Evolutionary conservation across 2,113 vertebrate species (phyloP).

Genomic region (Illadopsis cleaveri): DNA sequence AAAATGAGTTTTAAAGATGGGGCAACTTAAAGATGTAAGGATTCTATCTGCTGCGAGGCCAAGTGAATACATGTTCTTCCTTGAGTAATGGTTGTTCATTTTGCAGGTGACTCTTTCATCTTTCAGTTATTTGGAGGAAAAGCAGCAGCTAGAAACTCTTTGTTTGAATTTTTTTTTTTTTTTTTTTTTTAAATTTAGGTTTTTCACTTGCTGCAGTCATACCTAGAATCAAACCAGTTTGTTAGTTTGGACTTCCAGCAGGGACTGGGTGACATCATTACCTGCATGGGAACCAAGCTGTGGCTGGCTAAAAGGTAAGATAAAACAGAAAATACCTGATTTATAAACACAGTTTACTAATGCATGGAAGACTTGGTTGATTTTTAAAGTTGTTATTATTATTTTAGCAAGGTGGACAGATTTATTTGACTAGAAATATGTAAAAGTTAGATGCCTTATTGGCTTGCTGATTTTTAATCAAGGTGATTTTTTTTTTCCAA

Average conservation of each 20-base stretch:
- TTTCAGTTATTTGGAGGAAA: conserved; percentile 28
- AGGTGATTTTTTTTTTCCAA: background rate
- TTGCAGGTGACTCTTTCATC: conserved; percentile 26
- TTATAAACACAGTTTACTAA: background rate
- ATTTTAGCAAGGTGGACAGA: background rate
- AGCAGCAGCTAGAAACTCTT: conserved; percentile 4
- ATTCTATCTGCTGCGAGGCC: background rate
- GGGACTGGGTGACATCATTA: conserved; percentile 71
- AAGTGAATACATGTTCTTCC: background rate
- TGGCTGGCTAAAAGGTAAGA: conserved; percentile 92
- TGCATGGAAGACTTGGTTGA: background rate
- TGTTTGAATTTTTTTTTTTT: background rate
- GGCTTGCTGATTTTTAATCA: background rate
- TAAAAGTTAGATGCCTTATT: background rate
- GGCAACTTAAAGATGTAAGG: background rate
- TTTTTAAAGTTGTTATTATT: background rate
- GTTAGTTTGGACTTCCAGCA: conserved; percentile 72
- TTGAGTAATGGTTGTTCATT: background rate
- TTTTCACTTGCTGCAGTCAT: conserved; percentile 87
- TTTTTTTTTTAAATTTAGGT: conserved; percentile 74
- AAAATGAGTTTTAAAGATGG: background rate
- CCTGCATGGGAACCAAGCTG: conserved; percentile 77
- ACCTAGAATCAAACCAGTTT: conserved; percentile 83
- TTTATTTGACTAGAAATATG: background rate
- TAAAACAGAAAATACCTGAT: background rate